A percentile compares a stretch with the other conserved stretches of the same genome.
Conservation (phyloP, 2,113 vertebrate species). For the Lophotis ruficrista region DNA sequence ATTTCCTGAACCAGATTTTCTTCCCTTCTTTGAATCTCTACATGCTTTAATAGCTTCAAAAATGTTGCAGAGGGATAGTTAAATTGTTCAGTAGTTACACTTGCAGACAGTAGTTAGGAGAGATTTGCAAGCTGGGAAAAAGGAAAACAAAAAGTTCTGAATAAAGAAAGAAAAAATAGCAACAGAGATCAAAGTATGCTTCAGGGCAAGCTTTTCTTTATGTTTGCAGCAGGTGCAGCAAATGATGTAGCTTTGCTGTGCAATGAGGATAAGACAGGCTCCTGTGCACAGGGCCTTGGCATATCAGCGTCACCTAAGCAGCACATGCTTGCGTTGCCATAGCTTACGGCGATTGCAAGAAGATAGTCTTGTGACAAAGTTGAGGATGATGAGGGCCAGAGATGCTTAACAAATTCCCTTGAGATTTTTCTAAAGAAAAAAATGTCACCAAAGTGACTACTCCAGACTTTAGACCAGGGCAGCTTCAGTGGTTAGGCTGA, state of each 20-base stretch:
- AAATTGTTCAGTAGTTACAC: not conserved
- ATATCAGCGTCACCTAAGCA: not conserved
- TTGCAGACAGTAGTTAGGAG: constrained; percentile 8
- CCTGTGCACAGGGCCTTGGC: not conserved
- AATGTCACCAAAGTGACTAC: not conserved
- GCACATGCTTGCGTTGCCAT: not conserved
- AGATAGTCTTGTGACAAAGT: not conserved
- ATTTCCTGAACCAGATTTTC: constrained; percentile 2
- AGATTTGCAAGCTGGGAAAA: constrained; percentile 15
- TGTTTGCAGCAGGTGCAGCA: not conserved
- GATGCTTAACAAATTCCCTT: not conserved
- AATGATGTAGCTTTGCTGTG: not conserved
- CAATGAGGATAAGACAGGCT: not conserved
- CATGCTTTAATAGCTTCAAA: constrained; percentile 24
- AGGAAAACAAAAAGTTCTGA: not conserved
- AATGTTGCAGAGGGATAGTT: constrained; percentile 5
- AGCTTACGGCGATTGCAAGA: not conserved
- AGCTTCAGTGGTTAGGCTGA: not conserved
- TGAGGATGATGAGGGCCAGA: not conserved
- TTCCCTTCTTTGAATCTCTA: constrained; percentile 12
- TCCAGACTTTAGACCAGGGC: not conserved
- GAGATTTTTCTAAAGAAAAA: not conserved
- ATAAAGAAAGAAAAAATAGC: not conserved
- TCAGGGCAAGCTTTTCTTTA: not conserved
- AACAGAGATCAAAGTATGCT: not conserved